Evolutionary conservation across 2,113 vertebrate genomes (phyloP), one percentile per base, ranked within the genome.

Genomic region (Pitta sordida): DNA sequence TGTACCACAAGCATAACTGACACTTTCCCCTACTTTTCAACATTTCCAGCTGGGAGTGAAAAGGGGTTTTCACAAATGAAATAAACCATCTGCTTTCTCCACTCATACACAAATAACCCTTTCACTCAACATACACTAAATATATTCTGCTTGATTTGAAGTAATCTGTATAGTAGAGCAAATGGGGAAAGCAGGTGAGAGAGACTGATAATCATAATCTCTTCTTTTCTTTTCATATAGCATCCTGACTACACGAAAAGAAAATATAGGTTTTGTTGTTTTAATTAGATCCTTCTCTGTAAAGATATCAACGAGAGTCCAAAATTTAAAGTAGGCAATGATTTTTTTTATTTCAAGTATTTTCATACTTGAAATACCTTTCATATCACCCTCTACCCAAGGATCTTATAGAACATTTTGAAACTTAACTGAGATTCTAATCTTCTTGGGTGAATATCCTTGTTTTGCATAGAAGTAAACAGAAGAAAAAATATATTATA

Each of bases 61-160:
- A 91, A 82, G 53, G 62, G 8, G 4, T 68, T 95, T 95, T 78
- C 78, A 46, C 53, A 95, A 93, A 85, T 74, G 58, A 69, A 90
- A 80, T 88, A 90, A 95, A 83, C n/a, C 63, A 87, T 65, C 82
- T 93, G 67, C 56, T 95, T 95, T 87, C 55, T 83, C 44, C 55
- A n/a, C 21, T 83, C 15, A 14, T 29, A 87, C 32, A 69, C 49
- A 88, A 62, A 62, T 71, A 82, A 82, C 39, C 7, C 7, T 76
- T 85, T 91, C 34, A 44, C 44, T 85, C 79, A 80, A 22, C 1
- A 5, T 24, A 49, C 32, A 79, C 20, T 10, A 76, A 7, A 55
- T 71, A 37, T 20, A n/a, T 79, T 76, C 29, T 71, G 18, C 1
- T 4, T 36, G 9, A 34, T 69, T 71, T 73, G 67, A 82, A 70